Evolutionary conservation across 2,113 vertebrate genomes (phyloP), one percentile per base, ranked within the genome.

Genomic region (Lontra canadensis): DNA sequence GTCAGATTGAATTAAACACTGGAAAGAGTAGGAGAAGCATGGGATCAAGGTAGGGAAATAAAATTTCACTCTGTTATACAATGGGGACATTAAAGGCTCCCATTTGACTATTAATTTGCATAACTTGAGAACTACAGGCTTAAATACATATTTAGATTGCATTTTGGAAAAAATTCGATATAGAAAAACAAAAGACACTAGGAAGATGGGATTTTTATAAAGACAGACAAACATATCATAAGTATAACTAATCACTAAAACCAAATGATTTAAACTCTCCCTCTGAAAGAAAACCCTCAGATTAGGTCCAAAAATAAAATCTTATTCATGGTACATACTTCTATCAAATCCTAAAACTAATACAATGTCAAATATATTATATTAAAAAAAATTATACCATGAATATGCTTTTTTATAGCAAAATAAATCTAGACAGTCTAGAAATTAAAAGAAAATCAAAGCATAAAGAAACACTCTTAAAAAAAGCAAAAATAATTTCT

Each of bases 371-470:
- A 57, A 74, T 57, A 71, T 78, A 55, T 73, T 15, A 36, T 17
- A 36, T 69, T 67, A 49, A 65, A 67, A 52, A 39, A 71, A 94
- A 73, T 55, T 23, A 89, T 55, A 83, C 26, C 12, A 86, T 49
- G 31, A 55, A 81, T 67, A 36, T 84, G 23, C 21, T 96, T 92
- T 90, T 14, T 74, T 52, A 82, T 3, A 65, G 13, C 6, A 73
- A 91, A 71, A 88, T 29, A 81, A 90, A 89, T 42, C 71, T 67
- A 94, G 31, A 67, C 23, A 81, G 25, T 55, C 36, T 79, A 44
- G 21, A 91, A 88, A 65, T 59, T 91, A 96, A 97, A 95, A 47
- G 18, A 96, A 95, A 52, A 86, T 82, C 9, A 94, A 82, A 74
- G 80, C 18, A 95, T 65, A 67, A 86, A 91, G 25, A 90, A 69